Base-by-base conservation (phyloP, 2,888 invertebrate species). In the Mythimna loreyi region DNA sequence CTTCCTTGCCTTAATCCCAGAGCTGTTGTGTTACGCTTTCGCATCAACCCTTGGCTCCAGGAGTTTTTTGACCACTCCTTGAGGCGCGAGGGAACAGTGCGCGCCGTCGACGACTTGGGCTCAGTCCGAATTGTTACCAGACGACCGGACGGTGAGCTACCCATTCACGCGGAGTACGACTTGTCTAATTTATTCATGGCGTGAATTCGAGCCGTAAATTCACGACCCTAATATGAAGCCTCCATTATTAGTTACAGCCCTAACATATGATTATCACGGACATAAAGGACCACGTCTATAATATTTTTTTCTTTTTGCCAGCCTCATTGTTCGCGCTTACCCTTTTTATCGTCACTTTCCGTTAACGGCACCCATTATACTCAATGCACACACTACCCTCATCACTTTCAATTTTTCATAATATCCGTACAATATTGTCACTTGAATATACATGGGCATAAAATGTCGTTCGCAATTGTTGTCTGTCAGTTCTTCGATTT, bases 351-450 rank as follows among this genome's bases (percentile, higher is more conserved):
- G 62, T 73, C 72, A 67, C 63, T 77, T 76, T 56, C 71, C 61
- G 49, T 67, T 84, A 77, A 70, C 69, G 30, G 49, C 43, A 57
- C 8, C 50, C 58, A 30, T 74, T 76, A 60, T 82, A 53, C 61
- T 72, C 72, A 66, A 77, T 80, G 72, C 73, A 70, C 40, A 65
- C 72, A 80, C 77, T 68, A 86, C 87, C 86, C 85, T 74, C 74
- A 82, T 88, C 88, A 85, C 76, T 85, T 83, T 69, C 83, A 86
- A 87, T 86, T 85, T 87, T 83, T 81, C 75, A 75, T 81, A 72
- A 78, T 72, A 68, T 57, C 62, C 62, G 52, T 66, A 71, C 59
- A 72, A 71, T 60, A 52, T 61, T 40, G 63, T 52, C 59, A 55
- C 55, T 63, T 69, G 23, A 43, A 71, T 52, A 67, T 21, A 61